phyloP scores from a whole-genome alignment of 23 tunicate species.

The Styela plicata region DNA sequence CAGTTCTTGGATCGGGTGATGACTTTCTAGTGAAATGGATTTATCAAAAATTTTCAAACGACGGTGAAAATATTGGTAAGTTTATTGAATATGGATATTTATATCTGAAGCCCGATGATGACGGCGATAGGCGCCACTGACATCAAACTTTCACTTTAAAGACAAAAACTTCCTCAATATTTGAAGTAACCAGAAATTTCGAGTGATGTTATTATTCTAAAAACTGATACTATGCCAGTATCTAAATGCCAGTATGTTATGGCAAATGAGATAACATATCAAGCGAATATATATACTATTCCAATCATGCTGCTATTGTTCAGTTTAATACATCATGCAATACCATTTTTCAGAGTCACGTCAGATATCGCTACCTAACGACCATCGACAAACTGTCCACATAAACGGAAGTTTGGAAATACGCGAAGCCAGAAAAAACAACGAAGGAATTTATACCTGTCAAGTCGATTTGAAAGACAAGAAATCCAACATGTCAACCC shows the following conservation, averaged over 20 bases:
- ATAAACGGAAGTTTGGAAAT: constrained; percentile 25
- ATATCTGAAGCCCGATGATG: no score
- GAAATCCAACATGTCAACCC: constrained; percentile 1
- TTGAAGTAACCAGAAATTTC: no score
- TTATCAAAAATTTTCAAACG: constrained; percentile 11
- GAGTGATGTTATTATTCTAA: no score
- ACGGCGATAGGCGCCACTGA: no score
- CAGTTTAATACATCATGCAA: not conserved
- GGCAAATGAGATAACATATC: not conserved
- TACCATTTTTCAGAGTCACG: not conserved
- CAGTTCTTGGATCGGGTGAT: constrained; percentile 9
- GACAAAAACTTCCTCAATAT: no score
- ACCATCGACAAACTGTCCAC: constrained; percentile 16
- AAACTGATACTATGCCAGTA: no score
- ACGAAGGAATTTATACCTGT: constrained; percentile 21
- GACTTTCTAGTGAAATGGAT: constrained; percentile 15
- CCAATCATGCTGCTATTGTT: not conserved
- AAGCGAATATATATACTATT: not conserved
- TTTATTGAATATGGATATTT: no score
- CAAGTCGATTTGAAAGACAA: constrained; percentile 11
- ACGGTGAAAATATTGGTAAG: not conserved
- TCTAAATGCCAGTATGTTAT: not conserved
- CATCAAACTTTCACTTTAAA: no score
- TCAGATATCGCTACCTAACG: constrained; percentile 16
- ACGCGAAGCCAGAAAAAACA: constrained; percentile 11